These are phyloP conservation scores for Hormaphis cornu DNA, from an alignment of 1,140 invertebrate genomes.

Conservation along the genomic window DNA sequence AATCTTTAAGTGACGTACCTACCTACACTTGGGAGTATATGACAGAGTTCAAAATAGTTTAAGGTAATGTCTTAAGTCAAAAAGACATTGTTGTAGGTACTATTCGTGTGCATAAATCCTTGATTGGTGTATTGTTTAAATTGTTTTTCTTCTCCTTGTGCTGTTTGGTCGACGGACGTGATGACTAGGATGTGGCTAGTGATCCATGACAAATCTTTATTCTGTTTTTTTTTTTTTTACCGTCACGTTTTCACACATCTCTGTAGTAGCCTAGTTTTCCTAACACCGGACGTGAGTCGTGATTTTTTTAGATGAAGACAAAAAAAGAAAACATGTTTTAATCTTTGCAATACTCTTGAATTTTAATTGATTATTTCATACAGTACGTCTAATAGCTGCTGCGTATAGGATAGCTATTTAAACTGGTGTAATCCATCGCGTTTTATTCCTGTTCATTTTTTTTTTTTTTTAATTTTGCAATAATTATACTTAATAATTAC, in stretches of 20 bases:
- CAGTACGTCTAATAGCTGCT: too few relatives aligned
- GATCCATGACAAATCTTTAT: conserved; percentile 8
- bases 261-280: not conserved
- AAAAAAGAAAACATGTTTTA: not conserved
- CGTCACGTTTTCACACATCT: conserved; percentile 23
- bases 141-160: conserved; percentile 9
- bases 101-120: not conserved
- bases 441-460: not conserved
- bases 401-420: not conserved
- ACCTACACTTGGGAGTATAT: too few relatives aligned
- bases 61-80: too few relatives aligned
- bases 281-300: conserved; percentile 13
- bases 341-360: not conserved
- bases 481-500: not conserved
- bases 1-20: too few relatives aligned
- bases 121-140: not conserved
- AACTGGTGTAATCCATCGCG: not conserved
- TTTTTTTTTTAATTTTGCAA: not conserved
- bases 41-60: too few relatives aligned
- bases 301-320: not conserved
- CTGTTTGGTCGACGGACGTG: conserved; percentile 1
- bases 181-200: not conserved
- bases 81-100: not conserved
- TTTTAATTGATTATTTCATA: conserved; percentile 1
- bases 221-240: not conserved